These are phyloP conservation scores for Microhierax caerulescens DNA, from an alignment of 2,797 vertebrate species.

Conservation along the genomic window DNA sequence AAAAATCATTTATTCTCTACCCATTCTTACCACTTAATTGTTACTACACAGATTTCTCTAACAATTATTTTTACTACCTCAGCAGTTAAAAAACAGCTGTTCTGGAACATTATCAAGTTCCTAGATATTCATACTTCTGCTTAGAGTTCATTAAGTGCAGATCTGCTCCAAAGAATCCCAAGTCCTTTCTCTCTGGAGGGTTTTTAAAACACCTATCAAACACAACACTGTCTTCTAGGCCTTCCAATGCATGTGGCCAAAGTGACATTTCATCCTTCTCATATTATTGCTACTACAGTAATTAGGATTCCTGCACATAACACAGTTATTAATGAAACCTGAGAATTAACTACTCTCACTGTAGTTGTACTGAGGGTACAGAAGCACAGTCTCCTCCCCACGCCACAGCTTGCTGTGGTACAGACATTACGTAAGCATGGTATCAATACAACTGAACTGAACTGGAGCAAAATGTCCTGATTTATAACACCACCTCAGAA, in stretches of 20 bases:
- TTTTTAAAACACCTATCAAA: not conserved
- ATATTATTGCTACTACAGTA: not conserved
- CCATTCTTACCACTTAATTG: not conserved
- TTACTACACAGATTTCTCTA: not conserved
- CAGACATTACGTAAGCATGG: not conserved
- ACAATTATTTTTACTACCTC: not conserved
- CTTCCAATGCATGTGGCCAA: not conserved
- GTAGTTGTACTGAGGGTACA: not conserved
- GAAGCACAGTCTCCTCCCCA: not conserved
- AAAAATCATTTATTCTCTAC: not conserved
- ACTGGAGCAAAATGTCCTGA: not conserved
- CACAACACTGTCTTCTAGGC: not conserved
- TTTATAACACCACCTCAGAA: not conserved
- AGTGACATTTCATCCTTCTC: not conserved
- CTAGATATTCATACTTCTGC: not conserved
- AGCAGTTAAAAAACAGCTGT: not conserved
- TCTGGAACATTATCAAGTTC: not conserved
- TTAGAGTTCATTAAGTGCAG: not conserved
- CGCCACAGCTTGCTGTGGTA: not conserved
- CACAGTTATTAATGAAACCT: not conserved
- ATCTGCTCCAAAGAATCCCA: not conserved
- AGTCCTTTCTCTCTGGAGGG: not conserved
- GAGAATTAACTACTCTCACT: not conserved
- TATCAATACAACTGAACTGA: not conserved
- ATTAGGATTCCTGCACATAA: not conserved